phyloP scores from a whole-genome alignment of 2,797 vertebrate species.

The Oophaga sylvatica region DNA sequence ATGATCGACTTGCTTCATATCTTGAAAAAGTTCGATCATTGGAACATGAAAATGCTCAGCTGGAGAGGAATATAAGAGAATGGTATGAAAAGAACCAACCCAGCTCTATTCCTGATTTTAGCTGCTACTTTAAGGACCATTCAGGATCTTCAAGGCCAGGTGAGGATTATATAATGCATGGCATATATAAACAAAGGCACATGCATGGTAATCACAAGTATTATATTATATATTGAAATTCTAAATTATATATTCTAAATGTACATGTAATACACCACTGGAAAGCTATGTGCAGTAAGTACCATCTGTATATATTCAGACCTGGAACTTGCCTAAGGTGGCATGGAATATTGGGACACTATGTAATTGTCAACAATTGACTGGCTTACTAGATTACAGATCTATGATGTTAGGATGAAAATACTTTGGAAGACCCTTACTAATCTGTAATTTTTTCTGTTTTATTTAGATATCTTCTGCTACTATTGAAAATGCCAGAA shows the following conservation, averaged over 20 bases:
- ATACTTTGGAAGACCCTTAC: background rate
- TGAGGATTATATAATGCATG: conserved; percentile 62
- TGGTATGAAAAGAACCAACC: conserved; percentile 84
- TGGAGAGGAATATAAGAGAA: conserved; percentile 80
- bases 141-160: conserved; percentile 85
- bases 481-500: conserved; percentile 62
- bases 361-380: background rate
- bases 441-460: background rate
- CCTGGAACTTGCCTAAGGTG: background rate
- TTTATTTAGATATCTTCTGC: conserved; percentile 58
- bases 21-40: conserved; percentile 85
- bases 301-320: background rate
- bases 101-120: conserved; percentile 75
- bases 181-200: background rate
- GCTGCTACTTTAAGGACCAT: conserved; percentile 75
- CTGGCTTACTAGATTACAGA: background rate
- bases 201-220: background rate
- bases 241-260: background rate
- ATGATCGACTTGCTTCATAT: conserved; percentile 84
- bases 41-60: conserved; percentile 75
- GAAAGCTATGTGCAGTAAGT: background rate
- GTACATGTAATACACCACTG: background rate
- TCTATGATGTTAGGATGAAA: background rate
- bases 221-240: background rate
- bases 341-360: background rate